Percentiles rank a stretch among this genome's conserved stretches.
Conservation (phyloP, 2,888 invertebrate genomes). For the Cerastoderma edule region DNA sequence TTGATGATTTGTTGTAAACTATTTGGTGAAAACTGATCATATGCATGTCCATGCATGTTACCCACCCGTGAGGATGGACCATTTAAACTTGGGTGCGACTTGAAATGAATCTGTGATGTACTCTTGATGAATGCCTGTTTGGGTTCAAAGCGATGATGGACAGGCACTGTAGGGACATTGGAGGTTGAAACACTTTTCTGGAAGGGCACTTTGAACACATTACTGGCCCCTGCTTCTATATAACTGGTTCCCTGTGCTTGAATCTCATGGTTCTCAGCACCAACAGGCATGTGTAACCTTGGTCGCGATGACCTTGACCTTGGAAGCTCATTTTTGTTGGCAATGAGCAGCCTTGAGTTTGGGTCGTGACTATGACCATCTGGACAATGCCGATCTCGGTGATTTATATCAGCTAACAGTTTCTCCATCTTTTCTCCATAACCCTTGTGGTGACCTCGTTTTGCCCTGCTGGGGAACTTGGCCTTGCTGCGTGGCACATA, state of each 20-base stretch:
- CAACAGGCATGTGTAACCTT: constrained; percentile 65
- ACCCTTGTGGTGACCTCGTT: constrained; percentile 32
- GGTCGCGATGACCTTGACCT: constrained; percentile 58
- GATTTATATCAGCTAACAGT: constrained; percentile 63
- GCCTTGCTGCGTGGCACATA: constrained; percentile 80
- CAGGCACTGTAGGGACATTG: constrained; percentile 50
- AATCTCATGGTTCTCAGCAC: constrained; percentile 66
- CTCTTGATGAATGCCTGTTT: constrained; percentile 70
- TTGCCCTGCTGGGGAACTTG: constrained; percentile 79
- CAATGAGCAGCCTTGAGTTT: constrained; percentile 56
- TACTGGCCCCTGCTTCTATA: constrained; percentile 59
- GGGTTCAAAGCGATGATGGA: constrained; percentile 59
- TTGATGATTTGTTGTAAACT: constrained; percentile 62
- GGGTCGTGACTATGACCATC: constrained; percentile 64
- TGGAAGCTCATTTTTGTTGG: constrained; percentile 43
- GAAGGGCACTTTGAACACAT: constrained; percentile 59
- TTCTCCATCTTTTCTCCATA: constrained; percentile 61
- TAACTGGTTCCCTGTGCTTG: constrained; percentile 53
- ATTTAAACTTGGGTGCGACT: constrained; percentile 32
- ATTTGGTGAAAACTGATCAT: constrained; percentile 61
- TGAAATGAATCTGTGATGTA: constrained; percentile 59
- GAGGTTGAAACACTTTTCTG: constrained; percentile 56
- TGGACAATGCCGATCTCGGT: constrained; percentile 60
- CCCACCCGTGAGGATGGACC: constrained; percentile 29
- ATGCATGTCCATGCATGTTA: constrained; percentile 48